Percentiles rank a stretch among this genome's conserved stretches.
phyloP scores from a whole-genome alignment of 2,888 invertebrate genomes.

The Stomorhina lunata region DNA sequence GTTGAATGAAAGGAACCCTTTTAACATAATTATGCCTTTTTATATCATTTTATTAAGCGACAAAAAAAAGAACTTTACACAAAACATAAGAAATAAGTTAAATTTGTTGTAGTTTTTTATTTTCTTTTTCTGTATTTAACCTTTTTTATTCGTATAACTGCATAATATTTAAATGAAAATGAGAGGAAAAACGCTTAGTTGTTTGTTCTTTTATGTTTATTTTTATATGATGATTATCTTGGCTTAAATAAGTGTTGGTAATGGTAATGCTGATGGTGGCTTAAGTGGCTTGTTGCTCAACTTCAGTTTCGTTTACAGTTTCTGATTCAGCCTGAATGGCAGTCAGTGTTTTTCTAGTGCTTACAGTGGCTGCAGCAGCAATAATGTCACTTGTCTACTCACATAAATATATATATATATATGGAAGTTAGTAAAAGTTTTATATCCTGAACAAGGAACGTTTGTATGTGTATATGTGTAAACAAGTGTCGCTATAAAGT shows the following conservation, averaged over 20 bases:
- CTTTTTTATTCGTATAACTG: too few species aligned
- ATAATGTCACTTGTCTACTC: neutral
- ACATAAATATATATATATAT: too few species aligned
- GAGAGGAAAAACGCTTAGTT: constrained; percentile 45
- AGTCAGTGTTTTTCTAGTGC: neutral
- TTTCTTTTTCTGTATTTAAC: too few species aligned
- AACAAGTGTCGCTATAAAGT: neutral
- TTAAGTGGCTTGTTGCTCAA: constrained; percentile 64
- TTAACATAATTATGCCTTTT: constrained; percentile 58
- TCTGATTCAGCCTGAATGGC: neutral
- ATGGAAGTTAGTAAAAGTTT: neutral
- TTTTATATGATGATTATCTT: constrained; percentile 52
- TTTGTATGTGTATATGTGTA: neutral
- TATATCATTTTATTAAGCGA: constrained; percentile 58
- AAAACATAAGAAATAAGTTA: neutral
- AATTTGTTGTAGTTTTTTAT: too few species aligned
- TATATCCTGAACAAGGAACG: too few species aligned
- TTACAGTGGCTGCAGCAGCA: neutral
- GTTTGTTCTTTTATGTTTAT: neutral
- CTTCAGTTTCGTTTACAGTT: too few species aligned
- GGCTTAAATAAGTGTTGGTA: constrained; percentile 45
- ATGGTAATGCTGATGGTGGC: constrained; percentile 41
- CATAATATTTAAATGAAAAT: constrained; percentile 48
- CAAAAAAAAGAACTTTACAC: constrained; percentile 27
- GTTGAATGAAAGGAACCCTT: constrained; percentile 47